These are phyloP conservation scores for Scomber colias DNA, from an alignment of 2,113 vertebrate genomes.

Conservation along the genomic window DNA sequence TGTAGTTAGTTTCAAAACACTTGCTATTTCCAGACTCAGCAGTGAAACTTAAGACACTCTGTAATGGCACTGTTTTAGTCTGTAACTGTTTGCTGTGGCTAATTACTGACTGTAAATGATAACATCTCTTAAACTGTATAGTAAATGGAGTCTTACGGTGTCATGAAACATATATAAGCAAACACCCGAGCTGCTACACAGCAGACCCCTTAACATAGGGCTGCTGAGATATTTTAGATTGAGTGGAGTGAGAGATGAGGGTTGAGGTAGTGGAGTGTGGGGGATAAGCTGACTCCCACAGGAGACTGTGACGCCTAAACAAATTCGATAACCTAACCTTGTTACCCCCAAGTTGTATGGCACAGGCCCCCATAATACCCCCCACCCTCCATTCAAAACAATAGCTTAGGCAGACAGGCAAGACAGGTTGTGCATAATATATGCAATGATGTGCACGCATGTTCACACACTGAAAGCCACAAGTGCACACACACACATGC, in stretches of 20 bases:
- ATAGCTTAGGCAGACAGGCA: slow-evolving; percentile 70
- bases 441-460: slow-evolving; percentile 56
- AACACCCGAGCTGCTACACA: slow-evolving; percentile 59
- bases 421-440: slow-evolving; percentile 70
- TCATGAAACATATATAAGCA: slow-evolving; percentile 68
- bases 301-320: slow-evolving; percentile 81
- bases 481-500: slow-evolving; percentile 49
- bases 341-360: slow-evolving; percentile 76
- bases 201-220: slow-evolving; percentile 56
- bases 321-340: slow-evolving; percentile 83
- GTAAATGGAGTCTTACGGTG: slow-evolving; percentile 56
- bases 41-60: slow-evolving; percentile 47
- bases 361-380: slow-evolving; percentile 61
- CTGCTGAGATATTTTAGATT: slow-evolving; percentile 62
- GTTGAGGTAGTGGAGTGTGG: slow-evolving; percentile 40
- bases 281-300: slow-evolving; percentile 68
- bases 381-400: slow-evolving; percentile 72
- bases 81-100: slow-evolving; percentile 32
- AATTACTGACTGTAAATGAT: slow-evolving; percentile 60
- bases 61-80: slow-evolving; percentile 39
- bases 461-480: slow-evolving; percentile 59
- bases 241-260: slow-evolving; percentile 51
- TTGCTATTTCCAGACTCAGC: slow-evolving; percentile 19
- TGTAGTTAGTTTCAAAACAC: slow-evolving; percentile 24
- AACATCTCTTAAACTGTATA: slow-evolving; percentile 54